Evolutionary conservation across 2,797 vertebrate species (phyloP).

Genomic region (Syndactyla subalaris): DNA sequence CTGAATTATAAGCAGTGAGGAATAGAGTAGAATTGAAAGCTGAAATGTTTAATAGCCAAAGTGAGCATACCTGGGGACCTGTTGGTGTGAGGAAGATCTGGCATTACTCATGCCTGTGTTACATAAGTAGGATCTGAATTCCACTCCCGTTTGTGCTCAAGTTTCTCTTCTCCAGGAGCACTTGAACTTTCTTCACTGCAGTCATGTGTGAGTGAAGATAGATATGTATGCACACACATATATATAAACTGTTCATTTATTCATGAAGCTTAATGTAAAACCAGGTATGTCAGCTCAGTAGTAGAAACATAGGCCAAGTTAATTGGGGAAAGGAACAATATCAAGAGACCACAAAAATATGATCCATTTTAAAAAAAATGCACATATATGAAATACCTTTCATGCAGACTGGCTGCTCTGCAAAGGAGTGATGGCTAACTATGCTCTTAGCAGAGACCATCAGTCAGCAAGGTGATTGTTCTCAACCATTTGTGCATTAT

Average conservation of each 20-base stretch:
- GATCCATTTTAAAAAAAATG: not conserved
- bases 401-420: not conserved
- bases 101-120: not conserved
- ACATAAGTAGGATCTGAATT: not conserved
- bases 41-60: not conserved
- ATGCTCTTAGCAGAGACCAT: not conserved
- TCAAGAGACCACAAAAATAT: not conserved
- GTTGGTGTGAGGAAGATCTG: not conserved
- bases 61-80: not conserved
- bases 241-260: not conserved
- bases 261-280: not conserved
- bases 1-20: not conserved
- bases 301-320: not conserved
- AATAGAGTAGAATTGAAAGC: not conserved
- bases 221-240: accelerated
- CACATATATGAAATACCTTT: not conserved
- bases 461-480: not conserved
- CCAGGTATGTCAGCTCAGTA: not conserved
- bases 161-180: not conserved
- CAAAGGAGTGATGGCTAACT: not conserved
- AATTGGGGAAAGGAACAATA: not conserved
- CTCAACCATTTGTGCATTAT: not conserved
- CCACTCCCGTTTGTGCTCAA: not conserved
- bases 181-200: not conserved
- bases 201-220: not conserved